Percentiles rank a stretch among this genome's conserved stretches.
Evolutionary conservation across 2,113 vertebrate species (phyloP).

Genomic region (Syrmaticus mikado): DNA sequence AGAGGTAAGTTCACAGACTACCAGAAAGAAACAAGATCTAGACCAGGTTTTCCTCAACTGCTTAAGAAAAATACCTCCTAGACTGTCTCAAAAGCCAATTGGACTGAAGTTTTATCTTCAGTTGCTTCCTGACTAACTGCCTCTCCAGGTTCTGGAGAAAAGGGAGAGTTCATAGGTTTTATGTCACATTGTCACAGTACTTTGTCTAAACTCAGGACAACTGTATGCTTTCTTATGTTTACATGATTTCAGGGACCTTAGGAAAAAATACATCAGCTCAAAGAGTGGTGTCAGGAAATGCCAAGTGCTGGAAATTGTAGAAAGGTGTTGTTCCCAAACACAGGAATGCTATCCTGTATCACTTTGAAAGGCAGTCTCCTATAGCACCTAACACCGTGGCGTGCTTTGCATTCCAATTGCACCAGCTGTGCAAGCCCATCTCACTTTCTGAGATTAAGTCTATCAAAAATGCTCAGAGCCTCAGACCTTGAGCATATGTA

Average conservation of each 20-base stretch:
- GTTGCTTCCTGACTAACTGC: not conserved
- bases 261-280: not conserved
- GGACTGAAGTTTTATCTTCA: not conserved
- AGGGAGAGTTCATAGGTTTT: not conserved
- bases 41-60: not conserved
- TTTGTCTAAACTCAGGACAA: not conserved
- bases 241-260: not conserved
- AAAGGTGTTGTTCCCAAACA: not conserved
- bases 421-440: not conserved
- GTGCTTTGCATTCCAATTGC: not conserved
- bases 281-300: not conserved
- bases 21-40: not conserved
- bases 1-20: not conserved
- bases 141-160: not conserved
- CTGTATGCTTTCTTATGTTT: not conserved
- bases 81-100: not conserved
- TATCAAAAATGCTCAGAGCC: not conserved
- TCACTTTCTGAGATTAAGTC: not conserved
- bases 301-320: not conserved
- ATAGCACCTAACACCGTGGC: not conserved
- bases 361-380: not conserved
- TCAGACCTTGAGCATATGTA: not conserved
- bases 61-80: not conserved
- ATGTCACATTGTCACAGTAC: not conserved
- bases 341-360: accelerated